Evolutionary conservation across 2,113 vertebrate species (phyloP), one percentile per base, ranked within the genome.

Genomic region (Clarias batrachus): DNA sequence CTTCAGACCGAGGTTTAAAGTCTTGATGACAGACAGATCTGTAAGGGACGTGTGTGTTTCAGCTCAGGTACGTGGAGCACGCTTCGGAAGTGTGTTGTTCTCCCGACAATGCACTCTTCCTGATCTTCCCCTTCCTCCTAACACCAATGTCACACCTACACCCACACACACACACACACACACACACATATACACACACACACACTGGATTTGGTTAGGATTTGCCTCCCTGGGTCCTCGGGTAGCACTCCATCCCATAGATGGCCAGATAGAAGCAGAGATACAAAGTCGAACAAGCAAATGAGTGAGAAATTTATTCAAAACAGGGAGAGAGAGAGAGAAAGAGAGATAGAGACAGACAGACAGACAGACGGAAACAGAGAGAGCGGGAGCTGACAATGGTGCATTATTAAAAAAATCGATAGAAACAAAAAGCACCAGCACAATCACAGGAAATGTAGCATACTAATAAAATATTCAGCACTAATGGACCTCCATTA

Each of bases 241-340:
- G 10, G 30, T 30, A 41, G 33, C 82, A 59, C 82, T 60, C 56
- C 82, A 59, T 60, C 54, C 82, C 82, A 84, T 84, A 84, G 68
- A 84, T 37, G 68, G 82, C 27, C 68, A 71, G 54, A 59, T 71
- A 57, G 81, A 41, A 66, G 60, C 81, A 73, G 56, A 84, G 68
- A 84, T 84, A 84, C 82, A 84, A 83, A 84, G 27, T 25, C 13
- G 11, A 37, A 73, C 27, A 84, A 11, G 68, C 82, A 84, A 84
- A 84, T 84, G 30, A 84, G 78, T 2, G 16, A 56, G 78, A 60
- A 57, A 37, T 30, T 4, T 66, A 82, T 68, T 65, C 62, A 82
- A 82, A 82, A 48, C 56, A 81, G 12, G 63, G 27, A 81, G 0
- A 65, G 3, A 66, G 60, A 81, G 80, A 48, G 59, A 65, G 57